These are phyloP conservation scores for Phoxinus phoxinus DNA, from an alignment of 2,113 vertebrate species.

Conservation along the genomic window DNA sequence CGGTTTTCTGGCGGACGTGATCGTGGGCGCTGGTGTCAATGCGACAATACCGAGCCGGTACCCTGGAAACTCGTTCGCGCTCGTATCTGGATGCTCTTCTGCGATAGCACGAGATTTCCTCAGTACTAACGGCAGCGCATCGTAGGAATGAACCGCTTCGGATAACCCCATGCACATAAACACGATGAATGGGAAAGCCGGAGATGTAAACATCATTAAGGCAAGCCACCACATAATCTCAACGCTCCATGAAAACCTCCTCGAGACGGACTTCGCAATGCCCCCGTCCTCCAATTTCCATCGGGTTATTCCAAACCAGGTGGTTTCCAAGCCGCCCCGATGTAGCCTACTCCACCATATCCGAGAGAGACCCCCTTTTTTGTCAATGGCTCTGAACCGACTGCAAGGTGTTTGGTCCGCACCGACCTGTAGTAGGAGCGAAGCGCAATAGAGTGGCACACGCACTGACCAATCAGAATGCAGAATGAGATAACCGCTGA, in stretches of 20 bases:
- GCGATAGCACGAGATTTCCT: constrained; percentile 66
- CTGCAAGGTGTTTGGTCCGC: constrained; percentile 66
- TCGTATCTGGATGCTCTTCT: constrained; percentile 57
- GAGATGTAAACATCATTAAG: constrained; percentile 76
- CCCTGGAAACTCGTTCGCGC: constrained; percentile 60
- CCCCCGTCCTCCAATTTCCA: constrained; percentile 48
- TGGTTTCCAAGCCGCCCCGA: constrained; percentile 28
- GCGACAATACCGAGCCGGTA: constrained; percentile 52
- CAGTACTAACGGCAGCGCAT: constrained; percentile 66
- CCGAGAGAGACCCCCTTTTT: constrained; percentile 57
- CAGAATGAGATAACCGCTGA: background rate
- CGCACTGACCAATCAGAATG: constrained; percentile 24
- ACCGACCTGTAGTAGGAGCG: constrained; percentile 62
- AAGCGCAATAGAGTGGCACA: constrained; percentile 32
- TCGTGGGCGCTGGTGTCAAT: constrained; percentile 57
- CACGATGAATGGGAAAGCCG: constrained; percentile 68
- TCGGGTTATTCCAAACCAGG: constrained; percentile 45
- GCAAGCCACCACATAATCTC: constrained; percentile 71
- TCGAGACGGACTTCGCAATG: constrained; percentile 61
- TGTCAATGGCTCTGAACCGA: constrained; percentile 63
- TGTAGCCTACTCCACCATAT: constrained; percentile 70
- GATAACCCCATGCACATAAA: constrained; percentile 69
- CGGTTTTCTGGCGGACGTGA: constrained; percentile 47
- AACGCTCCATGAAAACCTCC: constrained; percentile 78
- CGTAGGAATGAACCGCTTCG: constrained; percentile 70